phyloP scores from a whole-genome alignment of 2,113 vertebrate genomes.

The Fulmarus glacialis region DNA sequence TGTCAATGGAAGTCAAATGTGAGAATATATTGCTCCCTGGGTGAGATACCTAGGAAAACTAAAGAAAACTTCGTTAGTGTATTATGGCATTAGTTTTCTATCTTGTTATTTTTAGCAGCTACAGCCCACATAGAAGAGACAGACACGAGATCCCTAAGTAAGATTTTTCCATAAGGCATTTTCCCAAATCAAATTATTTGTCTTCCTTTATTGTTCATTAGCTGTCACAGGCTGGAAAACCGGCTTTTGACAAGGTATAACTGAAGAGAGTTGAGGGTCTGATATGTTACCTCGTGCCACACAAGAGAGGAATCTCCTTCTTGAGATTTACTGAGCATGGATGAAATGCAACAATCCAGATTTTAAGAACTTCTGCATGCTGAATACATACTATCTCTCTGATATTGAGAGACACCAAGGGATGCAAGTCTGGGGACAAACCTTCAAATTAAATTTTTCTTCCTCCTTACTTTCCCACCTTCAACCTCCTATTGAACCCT shows the following conservation, averaged over 20 bases:
- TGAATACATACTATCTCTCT: rapidly evolving
- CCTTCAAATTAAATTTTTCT: not conserved
- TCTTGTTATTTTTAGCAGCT: not conserved
- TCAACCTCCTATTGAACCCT: not conserved
- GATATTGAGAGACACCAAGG: not conserved
- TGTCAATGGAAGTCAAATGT: not conserved
- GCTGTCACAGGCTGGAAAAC: not conserved
- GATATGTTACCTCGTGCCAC: not conserved
- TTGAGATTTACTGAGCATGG: not conserved
- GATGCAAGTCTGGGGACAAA: not conserved
- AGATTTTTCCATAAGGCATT: not conserved
- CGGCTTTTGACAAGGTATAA: not conserved
- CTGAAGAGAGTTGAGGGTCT: not conserved
- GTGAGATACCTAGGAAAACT: not conserved
- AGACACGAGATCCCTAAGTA: not conserved
- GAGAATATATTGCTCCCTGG: not conserved
- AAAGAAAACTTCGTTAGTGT: not conserved
- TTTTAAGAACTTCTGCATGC: not conserved
- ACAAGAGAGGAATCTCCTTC: not conserved
- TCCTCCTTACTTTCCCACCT: not conserved
- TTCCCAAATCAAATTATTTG: not conserved
- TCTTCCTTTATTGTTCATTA: not conserved
- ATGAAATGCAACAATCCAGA: not conserved
- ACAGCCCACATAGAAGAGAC: not conserved
- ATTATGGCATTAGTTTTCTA: not conserved